phyloP scores from a whole-genome alignment of 2,888 invertebrate genomes.

The Auanema sp. region DNA sequence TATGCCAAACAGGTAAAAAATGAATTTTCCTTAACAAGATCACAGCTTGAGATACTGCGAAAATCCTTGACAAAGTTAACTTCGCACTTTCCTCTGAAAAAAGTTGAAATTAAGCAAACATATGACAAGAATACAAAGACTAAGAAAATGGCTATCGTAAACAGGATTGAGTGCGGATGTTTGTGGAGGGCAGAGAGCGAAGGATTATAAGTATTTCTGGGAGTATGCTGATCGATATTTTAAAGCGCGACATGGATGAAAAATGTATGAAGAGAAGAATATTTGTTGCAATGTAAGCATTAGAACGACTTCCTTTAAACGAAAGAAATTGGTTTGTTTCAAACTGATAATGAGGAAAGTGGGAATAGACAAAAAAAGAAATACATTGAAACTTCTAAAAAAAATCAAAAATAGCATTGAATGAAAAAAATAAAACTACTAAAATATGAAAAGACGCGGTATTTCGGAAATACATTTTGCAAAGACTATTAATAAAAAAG shows the following conservation, averaged over 20 bases:
- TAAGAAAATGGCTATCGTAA: not conserved
- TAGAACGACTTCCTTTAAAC: too few species aligned
- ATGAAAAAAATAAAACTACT: not conserved
- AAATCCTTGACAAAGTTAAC: conserved; percentile 70
- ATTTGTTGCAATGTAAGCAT: too few species aligned
- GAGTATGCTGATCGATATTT: not conserved
- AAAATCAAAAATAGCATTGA: not conserved
- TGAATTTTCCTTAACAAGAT: conserved; percentile 65
- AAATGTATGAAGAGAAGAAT: too few species aligned
- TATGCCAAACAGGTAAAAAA: conserved; percentile 71
- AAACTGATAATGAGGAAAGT: too few species aligned
- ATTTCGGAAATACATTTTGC: not conserved
- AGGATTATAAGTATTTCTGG: not conserved
- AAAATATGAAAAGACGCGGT: not conserved
- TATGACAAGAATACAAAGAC: conserved; percentile 4
- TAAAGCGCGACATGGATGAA: too few species aligned
- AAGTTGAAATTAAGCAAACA: conserved; percentile 1
- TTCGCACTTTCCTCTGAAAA: conserved; percentile 69
- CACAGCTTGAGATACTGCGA: conserved; percentile 65
- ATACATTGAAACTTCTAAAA: not conserved
- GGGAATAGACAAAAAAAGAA: not conserved
- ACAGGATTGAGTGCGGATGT: not conserved
- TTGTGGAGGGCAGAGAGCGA: not conserved
- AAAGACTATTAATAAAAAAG: not conserved
- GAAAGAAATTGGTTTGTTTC: not conserved